Evolutionary conservation across 1,140 invertebrate species (phyloP).

Genomic region (Temnothorax longispinosus): DNA sequence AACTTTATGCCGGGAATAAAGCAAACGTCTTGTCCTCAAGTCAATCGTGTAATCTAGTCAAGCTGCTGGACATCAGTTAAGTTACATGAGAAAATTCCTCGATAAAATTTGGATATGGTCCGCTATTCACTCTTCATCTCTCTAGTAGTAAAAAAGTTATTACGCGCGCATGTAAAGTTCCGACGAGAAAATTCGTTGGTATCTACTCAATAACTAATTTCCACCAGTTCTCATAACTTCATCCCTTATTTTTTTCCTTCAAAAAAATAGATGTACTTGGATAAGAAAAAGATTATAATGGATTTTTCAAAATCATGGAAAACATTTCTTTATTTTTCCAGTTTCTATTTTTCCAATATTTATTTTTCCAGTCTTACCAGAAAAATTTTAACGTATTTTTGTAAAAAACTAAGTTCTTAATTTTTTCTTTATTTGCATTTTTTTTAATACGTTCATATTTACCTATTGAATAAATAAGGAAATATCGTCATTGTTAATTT

Average conservation of each 20-base stretch:
- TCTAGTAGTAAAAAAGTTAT: background rate
- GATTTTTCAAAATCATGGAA: background rate
- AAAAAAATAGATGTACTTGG: background rate
- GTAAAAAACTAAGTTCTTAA: background rate
- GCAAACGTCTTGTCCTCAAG: constrained; percentile 20
- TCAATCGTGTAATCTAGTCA: constrained; percentile 29
- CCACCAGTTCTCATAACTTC: background rate
- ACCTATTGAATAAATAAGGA: background rate
- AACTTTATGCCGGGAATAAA: constrained; percentile 2
- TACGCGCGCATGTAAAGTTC: background rate
- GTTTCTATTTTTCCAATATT: background rate
- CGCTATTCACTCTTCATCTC: background rate
- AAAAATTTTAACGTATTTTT: background rate
- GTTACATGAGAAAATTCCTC: background rate
- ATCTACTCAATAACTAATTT: background rate
- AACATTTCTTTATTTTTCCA: background rate
- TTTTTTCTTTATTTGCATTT: background rate
- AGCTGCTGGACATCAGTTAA: background rate
- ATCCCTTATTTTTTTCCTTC: background rate
- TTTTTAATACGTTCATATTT: background rate
- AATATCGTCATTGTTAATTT: background rate
- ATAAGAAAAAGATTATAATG: background rate
- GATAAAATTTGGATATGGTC: constrained; percentile 35
- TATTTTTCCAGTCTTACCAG: background rate
- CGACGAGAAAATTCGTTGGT: background rate